Base-by-base conservation (phyloP, 2,797 vertebrate species). In the Fundulus diaphanus region DNA sequence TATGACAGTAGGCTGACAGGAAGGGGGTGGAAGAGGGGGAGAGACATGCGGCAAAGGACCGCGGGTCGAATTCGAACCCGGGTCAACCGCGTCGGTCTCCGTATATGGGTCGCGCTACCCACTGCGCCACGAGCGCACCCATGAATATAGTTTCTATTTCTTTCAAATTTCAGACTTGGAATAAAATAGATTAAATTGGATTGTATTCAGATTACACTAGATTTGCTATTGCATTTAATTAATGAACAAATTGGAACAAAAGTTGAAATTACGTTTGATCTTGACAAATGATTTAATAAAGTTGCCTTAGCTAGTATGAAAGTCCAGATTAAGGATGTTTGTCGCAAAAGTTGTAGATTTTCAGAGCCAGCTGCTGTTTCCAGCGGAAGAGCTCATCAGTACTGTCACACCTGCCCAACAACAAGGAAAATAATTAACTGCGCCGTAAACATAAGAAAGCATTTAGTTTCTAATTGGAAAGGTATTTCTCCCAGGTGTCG, bases 401-500 rank as follows among this genome's bases (percentile, higher is more conserved):
- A n/a, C 8, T 40, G 51, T 37, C 24, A 40, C 69, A 56, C 51
- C 69, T 56, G 48, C 31, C 68, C 4, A 15, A 51, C 31, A 35
- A n/a, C 29, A 51, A 33, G 29, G 5, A 52, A 35, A 37, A 24
- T 15, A 49, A 70, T 49, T 31, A 49, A 49, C 27, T 33, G 16
- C 54, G 12, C 18, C 33, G 27, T 46, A 44, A 44, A 48, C 40
- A 33, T 46, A 31, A 29, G 57, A 44, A 59, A 46, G 40, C 40
- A 61, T 72, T 69, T 61, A 46, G 70, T 22, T 15, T 42, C 70
- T 48, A 59, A 61, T 61, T 72, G 48, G 42, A 44, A 22, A 37
- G 29, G 48, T n/a, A 22, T 33, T 48, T 49, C 24, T 33, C 31
- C 61, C 22, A 63, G 54, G 24, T 49, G 57, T 63, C 33, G 3